A percentile compares a stretch with the other conserved stretches of the same genome.
Conservation (phyloP, 2,888 invertebrate species). For the Lysandra bellargus region DNA sequence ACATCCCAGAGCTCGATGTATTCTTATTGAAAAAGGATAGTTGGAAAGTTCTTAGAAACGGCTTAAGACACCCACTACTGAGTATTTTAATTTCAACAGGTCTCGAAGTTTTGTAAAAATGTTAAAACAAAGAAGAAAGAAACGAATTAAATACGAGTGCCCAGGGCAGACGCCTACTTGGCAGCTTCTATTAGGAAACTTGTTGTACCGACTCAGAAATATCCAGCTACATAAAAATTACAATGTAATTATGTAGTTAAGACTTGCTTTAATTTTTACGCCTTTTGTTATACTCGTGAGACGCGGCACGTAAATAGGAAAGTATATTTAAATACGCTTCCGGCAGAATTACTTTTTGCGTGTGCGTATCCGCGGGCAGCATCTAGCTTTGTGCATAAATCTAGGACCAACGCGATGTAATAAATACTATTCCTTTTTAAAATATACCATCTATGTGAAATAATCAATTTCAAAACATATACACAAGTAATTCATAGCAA, state of each 20-base stretch:
- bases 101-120: slow-evolving; percentile 21
- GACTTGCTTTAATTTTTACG: not conserved
- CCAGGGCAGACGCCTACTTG: slow-evolving; percentile 47
- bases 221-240: not conserved
- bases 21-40: not conserved
- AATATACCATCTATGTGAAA: not conserved
- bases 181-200: slow-evolving; percentile 54
- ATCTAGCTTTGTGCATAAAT: no score
- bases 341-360: no score
- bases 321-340: no score
- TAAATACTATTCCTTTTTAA: not conserved
- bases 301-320: not conserved
- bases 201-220: slow-evolving; percentile 45
- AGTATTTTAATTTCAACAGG: not conserved
- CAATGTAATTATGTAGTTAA: slow-evolving; percentile 55
- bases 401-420: not conserved
- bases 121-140: slow-evolving; percentile 11
- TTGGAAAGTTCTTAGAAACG: not conserved
- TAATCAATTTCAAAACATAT: not conserved
- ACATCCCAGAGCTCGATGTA: no score
- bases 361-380: no score
- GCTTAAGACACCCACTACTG: not conserved
- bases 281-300: not conserved
- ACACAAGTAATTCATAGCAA: not conserved
- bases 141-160: slow-evolving; percentile 27